A percentile compares a stretch with the other conserved stretches of the same genome.
These are phyloP conservation scores for Sycophila sp. DNA, from an alignment of 1,140 invertebrate species.

Conservation along the genomic window DNA sequence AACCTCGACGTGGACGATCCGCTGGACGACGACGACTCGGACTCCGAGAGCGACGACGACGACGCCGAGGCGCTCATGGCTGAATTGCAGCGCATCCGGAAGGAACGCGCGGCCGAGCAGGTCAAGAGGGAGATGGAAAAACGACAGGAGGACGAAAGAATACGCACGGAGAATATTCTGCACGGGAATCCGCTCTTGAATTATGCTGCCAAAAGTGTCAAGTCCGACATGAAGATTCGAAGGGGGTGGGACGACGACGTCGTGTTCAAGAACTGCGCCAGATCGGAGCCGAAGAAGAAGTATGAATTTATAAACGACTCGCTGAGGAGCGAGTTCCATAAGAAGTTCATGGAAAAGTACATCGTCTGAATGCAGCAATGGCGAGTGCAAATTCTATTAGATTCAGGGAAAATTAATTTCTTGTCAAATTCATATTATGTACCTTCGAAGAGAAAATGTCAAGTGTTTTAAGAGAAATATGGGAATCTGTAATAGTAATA, in stretches of 20 bases:
- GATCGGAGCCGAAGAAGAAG: slow-evolving; percentile 92
- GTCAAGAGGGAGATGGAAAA: slow-evolving; percentile 90
- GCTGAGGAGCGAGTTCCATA: slow-evolving; percentile 97
- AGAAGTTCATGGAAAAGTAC: slow-evolving; percentile 99
- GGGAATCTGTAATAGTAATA: too few species aligned
- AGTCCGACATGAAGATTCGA: slow-evolving; percentile 87
- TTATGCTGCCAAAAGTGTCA: slow-evolving; percentile 77
- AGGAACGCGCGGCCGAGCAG: slow-evolving; percentile 91
- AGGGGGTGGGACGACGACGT: slow-evolving; percentile 99
- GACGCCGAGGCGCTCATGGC: slow-evolving; percentile 93
- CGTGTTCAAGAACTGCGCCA: slow-evolving; percentile 99
- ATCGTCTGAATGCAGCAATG: too few species aligned
- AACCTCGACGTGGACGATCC: slow-evolving; percentile 97
- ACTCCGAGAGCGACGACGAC: slow-evolving; percentile 92
- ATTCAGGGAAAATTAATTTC: too few species aligned
- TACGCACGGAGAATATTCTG: slow-evolving; percentile 97
- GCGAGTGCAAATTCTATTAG: too few species aligned
- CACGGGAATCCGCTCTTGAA: slow-evolving; percentile 97
- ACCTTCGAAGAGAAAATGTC: too few species aligned
- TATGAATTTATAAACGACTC: slow-evolving; percentile 98
- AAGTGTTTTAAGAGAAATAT: too few species aligned
- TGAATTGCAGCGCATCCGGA: slow-evolving; percentile 95
- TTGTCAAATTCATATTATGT: too few species aligned
- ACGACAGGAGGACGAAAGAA: slow-evolving; percentile 93
- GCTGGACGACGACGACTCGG: slow-evolving; percentile 84